phyloP scores from a whole-genome alignment of 2,888 invertebrate genomes.

The Yponomeuta evonymella region DNA sequence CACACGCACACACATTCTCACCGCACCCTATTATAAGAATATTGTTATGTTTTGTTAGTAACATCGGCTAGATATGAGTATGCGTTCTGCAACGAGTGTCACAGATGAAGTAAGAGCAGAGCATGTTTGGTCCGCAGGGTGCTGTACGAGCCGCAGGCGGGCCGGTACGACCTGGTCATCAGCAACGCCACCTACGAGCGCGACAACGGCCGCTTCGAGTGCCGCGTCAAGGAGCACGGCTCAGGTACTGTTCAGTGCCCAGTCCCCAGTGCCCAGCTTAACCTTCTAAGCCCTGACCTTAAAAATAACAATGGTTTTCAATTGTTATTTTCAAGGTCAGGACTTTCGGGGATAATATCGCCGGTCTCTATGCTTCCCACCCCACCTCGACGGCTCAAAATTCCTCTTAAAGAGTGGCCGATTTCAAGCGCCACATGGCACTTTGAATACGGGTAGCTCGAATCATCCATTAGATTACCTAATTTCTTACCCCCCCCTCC shows the following conservation, averaged over 20 bases:
- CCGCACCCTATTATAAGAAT: too few species aligned
- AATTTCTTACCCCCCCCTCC: too few species aligned
- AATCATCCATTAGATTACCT: too few species aligned
- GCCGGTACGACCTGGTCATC: slow-evolving; percentile 91
- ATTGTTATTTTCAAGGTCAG: too few species aligned
- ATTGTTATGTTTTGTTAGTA: neutral
- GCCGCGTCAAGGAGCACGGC: slow-evolving; percentile 88
- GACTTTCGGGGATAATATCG: too few species aligned
- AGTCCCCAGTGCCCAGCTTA: neutral
- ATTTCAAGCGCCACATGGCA: too few species aligned
- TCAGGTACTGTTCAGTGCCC: slow-evolving; percentile 46
- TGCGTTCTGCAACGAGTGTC: neutral
- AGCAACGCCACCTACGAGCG: slow-evolving; percentile 92
- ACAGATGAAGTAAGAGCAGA: neutral
- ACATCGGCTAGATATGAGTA: neutral
- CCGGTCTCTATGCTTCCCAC: too few species aligned
- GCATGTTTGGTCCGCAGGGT: slow-evolving; percentile 10
- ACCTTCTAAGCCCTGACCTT: too few species aligned
- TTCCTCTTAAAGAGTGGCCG: too few species aligned
- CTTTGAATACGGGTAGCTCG: too few species aligned
- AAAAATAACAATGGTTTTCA: too few species aligned
- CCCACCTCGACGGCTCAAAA: too few species aligned
- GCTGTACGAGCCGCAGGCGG: slow-evolving; percentile 85
- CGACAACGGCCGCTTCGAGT: slow-evolving; percentile 95
- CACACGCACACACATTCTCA: neutral